Evolutionary conservation across 1,140 invertebrate genomes (phyloP).

Genomic region (Psix sp.): DNA sequence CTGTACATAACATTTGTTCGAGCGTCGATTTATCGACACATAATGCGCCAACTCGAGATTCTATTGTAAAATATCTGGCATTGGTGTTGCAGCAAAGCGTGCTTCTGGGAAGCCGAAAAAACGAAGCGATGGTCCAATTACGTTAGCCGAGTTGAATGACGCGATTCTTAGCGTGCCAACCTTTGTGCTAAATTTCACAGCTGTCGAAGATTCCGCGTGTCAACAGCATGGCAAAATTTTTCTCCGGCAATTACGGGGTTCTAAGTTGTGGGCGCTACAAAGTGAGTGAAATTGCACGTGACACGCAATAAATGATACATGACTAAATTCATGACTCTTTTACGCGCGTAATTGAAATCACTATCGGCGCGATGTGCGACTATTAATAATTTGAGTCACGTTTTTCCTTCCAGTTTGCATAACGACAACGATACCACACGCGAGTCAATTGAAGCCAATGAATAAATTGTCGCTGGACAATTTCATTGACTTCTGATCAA

Average conservation of each 20-base stretch:
- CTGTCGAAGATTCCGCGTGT: constrained; percentile 80
- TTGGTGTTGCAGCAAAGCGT: constrained; percentile 63
- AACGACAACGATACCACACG: no score
- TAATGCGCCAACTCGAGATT: constrained; percentile 17
- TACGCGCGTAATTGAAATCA: constrained; percentile 43
- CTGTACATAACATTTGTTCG: constrained; percentile 9
- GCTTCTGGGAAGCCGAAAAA: constrained; percentile 59
- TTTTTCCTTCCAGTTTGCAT: no score
- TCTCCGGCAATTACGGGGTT: constrained; percentile 80
- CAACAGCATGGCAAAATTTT: constrained; percentile 82
- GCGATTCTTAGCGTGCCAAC: constrained; percentile 79
- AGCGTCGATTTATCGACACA: constrained; percentile 20
- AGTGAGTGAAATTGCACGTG: constrained; percentile 74
- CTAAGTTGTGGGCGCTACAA: constrained; percentile 83
- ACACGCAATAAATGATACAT: constrained; percentile 52
- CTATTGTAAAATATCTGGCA: constrained; percentile 23
- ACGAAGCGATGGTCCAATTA: constrained; percentile 60
- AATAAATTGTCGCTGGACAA: background rate
- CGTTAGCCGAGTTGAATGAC: constrained; percentile 71
- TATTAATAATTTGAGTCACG: constrained; percentile 48
- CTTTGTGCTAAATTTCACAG: constrained; percentile 82
- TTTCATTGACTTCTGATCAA: background rate
- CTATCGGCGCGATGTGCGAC: constrained; percentile 9
- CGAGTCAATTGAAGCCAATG: no score
- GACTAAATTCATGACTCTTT: constrained; percentile 53